Conservation (phyloP, 2,797 vertebrate genomes). For the Melanotaenia boesemani region DNA sequence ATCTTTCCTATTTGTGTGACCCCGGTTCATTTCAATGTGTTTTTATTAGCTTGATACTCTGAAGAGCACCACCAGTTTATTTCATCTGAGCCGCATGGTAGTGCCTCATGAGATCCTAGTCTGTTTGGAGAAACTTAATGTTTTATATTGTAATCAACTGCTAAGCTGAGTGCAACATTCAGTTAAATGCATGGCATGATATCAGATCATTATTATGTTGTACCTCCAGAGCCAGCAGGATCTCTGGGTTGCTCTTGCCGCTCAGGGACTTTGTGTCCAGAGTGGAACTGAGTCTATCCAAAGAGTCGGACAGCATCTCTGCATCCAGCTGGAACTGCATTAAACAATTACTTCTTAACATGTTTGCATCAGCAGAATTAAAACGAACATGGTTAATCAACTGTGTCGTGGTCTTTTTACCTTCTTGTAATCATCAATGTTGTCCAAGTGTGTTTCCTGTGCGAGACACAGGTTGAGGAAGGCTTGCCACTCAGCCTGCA, state of each 20-base stretch:
- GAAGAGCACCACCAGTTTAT: too few relatives aligned
- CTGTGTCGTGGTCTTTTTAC: slow-evolving; percentile 64
- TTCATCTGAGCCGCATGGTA: too few relatives aligned
- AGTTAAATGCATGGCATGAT: too few relatives aligned
- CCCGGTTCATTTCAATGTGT: too few relatives aligned
- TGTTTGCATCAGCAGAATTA: neutral
- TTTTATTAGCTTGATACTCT: too few relatives aligned
- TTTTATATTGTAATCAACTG: neutral
- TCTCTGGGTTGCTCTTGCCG: slow-evolving; percentile 83
- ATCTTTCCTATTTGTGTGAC: too few relatives aligned
- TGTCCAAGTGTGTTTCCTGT: slow-evolving; percentile 91
- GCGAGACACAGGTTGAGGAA: slow-evolving; percentile 94
- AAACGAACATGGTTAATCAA: neutral
- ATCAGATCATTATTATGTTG: neutral
- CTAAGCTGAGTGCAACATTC: neutral
- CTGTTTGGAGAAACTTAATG: too few relatives aligned
- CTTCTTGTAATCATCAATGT: slow-evolving; percentile 88
- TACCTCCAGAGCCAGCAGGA: slow-evolving; percentile 89
- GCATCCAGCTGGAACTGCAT: slow-evolving; percentile 92
- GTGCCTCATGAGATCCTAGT: too few relatives aligned
- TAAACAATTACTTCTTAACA: neutral
- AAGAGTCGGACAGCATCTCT: slow-evolving; percentile 83
- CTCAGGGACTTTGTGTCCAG: slow-evolving; percentile 84
- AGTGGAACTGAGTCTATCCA: slow-evolving; percentile 84
- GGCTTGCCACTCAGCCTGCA: slow-evolving; percentile 90